These are phyloP conservation scores for Syngnathus scovelli DNA, from an alignment of 2,113 vertebrate species.

Conservation along the genomic window DNA sequence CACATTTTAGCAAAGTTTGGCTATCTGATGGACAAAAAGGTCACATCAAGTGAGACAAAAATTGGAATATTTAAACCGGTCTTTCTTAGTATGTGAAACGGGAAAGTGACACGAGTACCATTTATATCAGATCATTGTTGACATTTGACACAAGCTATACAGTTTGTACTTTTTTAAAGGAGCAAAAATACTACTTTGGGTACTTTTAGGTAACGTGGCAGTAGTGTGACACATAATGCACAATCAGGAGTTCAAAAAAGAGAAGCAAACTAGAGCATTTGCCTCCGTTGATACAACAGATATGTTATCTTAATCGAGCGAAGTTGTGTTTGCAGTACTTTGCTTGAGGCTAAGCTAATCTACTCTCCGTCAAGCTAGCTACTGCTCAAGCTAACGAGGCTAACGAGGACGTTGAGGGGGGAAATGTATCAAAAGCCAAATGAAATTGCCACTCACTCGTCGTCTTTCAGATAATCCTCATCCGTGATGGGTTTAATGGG, in stretches of 20 bases:
- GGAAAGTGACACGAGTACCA: too few species aligned
- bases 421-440: neutral
- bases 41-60: neutral
- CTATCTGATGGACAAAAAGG: neutral
- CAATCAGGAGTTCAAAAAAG: neutral
- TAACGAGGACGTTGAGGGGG: slow-evolving; percentile 9
- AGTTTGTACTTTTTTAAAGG: too few species aligned
- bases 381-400: slow-evolving; percentile 19
- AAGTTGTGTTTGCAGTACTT: slow-evolving; percentile 26
- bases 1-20: neutral
- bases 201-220: too few species aligned
- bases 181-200: too few species aligned
- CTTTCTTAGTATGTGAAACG: too few species aligned
- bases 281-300: neutral
- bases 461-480: slow-evolving; percentile 80
- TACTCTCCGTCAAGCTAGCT: slow-evolving; percentile 13
- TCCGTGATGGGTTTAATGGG: slow-evolving; percentile 84
- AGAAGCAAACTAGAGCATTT: neutral
- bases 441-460: slow-evolving; percentile 81
- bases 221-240: too few species aligned
- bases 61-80: neutral
- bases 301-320: neutral
- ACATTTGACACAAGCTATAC: too few species aligned
- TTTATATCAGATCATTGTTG: too few species aligned
- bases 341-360: slow-evolving; percentile 32